Percentiles rank a stretch among this genome's conserved stretches.
Conservation (phyloP, 2,113 vertebrate genomes). For the Aldabrachelys gigantea region DNA sequence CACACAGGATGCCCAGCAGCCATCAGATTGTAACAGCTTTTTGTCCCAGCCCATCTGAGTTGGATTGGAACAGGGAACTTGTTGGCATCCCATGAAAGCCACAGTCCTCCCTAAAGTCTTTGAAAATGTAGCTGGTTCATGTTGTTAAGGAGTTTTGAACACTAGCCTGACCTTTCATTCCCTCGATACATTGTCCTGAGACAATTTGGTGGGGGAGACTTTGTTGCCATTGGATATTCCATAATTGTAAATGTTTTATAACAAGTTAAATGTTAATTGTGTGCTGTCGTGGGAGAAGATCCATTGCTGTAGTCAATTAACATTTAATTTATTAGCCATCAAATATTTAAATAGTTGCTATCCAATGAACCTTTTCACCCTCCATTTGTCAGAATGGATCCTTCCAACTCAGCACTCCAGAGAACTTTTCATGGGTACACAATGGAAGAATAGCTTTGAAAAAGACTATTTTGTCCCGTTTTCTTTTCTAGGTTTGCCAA, state of each 20-base stretch:
- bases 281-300: slow-evolving; percentile 80
- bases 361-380: slow-evolving; percentile 69
- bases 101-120: slow-evolving; percentile 1
- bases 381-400: neutral
- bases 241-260: slow-evolving; percentile 86
- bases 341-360: slow-evolving; percentile 83
- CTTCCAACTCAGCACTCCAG: neutral
- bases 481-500: slow-evolving; percentile 13
- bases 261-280: slow-evolving; percentile 87
- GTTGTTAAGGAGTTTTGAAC: slow-evolving; percentile 55
- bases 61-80: neutral
- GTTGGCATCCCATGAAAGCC: neutral
- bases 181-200: slow-evolving; percentile 69
- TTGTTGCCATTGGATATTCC: slow-evolving; percentile 80
- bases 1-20: neutral
- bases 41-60: neutral
- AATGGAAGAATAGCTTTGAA: neutral
- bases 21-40: neutral
- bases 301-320: slow-evolving; percentile 81
- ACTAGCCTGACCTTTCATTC: slow-evolving; percentile 71
- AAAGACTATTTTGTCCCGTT: neutral
- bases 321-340: slow-evolving; percentile 87
- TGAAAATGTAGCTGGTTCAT: slow-evolving; percentile 32
- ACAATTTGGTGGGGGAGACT: slow-evolving; percentile 72
- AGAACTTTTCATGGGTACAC: slow-evolving; percentile 18